Percentiles rank a stretch among this genome's conserved stretches.
phyloP scores from a whole-genome alignment of 2,113 vertebrate species.

The Mobula hypostoma region DNA sequence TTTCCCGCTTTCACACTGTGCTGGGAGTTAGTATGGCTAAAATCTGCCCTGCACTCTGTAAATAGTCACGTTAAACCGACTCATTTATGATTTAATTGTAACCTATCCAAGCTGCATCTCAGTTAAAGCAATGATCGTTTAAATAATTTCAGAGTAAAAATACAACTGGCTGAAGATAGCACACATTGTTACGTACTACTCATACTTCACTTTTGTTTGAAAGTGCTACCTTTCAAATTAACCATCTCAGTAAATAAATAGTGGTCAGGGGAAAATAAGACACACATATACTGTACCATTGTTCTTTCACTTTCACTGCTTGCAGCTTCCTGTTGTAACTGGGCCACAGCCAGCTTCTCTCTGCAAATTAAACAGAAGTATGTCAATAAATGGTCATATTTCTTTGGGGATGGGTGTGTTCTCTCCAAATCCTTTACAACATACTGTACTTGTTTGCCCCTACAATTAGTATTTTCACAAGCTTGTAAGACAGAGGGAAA shows the following conservation, averaged over 20 bases:
- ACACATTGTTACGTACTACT: neutral
- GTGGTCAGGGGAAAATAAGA: neutral
- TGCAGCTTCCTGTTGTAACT: constrained; percentile 77
- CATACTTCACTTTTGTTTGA: neutral
- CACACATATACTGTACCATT: constrained; percentile 62
- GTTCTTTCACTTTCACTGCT: constrained; percentile 76
- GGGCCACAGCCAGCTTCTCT: constrained; percentile 86
- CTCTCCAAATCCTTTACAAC: neutral
- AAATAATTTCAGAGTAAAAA: neutral
- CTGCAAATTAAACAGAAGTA: constrained; percentile 55
- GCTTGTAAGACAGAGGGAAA: too few relatives aligned
- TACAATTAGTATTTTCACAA: neutral
- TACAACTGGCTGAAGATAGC: neutral
- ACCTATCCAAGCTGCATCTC: neutral
- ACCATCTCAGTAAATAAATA: neutral
- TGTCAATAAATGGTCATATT: constrained; percentile 44
- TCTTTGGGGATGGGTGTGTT: neutral
- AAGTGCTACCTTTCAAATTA: neutral
- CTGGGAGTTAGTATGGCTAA: neutral
- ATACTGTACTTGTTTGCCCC: constrained; percentile 46
- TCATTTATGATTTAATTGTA: neutral
- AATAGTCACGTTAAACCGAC: too few relatives aligned
- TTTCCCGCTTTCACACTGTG: neutral
- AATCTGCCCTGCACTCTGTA: neutral
- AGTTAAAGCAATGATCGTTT: neutral